A percentile compares a stretch with the other conserved stretches of the same genome.
phyloP scores from a whole-genome alignment of 2,113 vertebrate genomes.

The Bufo bufo region DNA sequence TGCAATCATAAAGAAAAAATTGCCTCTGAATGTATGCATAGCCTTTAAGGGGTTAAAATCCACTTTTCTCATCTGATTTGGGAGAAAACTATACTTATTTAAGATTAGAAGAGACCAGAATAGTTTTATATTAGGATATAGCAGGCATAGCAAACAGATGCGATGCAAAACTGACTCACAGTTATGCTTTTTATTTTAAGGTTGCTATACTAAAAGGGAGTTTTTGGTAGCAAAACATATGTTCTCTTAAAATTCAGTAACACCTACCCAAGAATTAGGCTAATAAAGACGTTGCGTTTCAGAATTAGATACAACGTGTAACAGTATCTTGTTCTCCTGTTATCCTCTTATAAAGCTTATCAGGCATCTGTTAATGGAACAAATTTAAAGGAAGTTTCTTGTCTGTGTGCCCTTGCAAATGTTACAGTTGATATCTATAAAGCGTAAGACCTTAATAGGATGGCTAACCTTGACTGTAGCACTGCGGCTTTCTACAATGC shows the following conservation, averaged over 20 bases:
- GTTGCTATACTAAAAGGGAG: slow-evolving; percentile 14
- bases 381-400: background rate
- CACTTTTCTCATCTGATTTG: background rate
- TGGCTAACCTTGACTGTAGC: slow-evolving; percentile 18
- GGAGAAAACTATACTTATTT: background rate
- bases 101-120: no score
- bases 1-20: no score
- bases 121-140: background rate
- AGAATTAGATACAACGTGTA: slow-evolving; percentile 20
- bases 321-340: background rate
- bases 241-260: slow-evolving; percentile 11
- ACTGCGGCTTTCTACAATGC: slow-evolving; percentile 6
- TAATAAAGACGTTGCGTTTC: slow-evolving; percentile 14
- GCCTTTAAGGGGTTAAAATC: no score
- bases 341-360: background rate
- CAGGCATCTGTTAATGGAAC: background rate
- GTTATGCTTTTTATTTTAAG: slow-evolving; percentile 31
- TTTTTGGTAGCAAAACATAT: slow-evolving; percentile 40
- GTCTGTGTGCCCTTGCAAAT: background rate
- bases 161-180: slow-evolving; percentile 40
- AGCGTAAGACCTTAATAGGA: slow-evolving; percentile 6
- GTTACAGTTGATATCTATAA: slow-evolving; percentile 1
- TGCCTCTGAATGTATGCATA: no score
- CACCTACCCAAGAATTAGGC: slow-evolving; percentile 17
- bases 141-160: slow-evolving; percentile 43